Base-by-base conservation (phyloP, 2,888 invertebrate species). In the Caenorhabditis wallacei region DNA sequence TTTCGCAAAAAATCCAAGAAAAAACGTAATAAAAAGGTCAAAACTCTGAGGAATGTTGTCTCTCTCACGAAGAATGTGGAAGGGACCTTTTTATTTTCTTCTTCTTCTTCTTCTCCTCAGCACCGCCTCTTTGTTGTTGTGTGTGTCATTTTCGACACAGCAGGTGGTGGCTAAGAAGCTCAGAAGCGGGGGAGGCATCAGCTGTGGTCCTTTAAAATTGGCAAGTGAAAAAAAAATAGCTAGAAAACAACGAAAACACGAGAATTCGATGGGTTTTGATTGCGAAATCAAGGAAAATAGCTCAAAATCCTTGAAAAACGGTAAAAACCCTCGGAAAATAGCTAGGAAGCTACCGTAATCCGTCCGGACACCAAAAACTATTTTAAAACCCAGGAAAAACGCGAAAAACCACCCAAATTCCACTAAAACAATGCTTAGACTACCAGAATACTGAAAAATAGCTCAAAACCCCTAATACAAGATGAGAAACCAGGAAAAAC, bases 71-170 rank as follows among this genome's bases (percentile, higher is more conserved):
- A 54, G 40, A 13, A 20, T 40, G 40, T 40, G 40, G 11, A 11
- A 13, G 54, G 54, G 54, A 26, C 54, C 54, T 13, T 35, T 10
- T 35, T 59, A 46, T n/a, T 69, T 51, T 24, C 22, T 48, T 59
- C 57, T 59, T 71, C 57, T 48, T 59, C 48, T 57, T 59, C 20
- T 46, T 24, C 16, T 56, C 56, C 10, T 51, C 26, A 54, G 56
- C 61, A 53, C 72, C 72, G 72, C 72, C 72, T 63, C 63, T 54
- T 53, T 61, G 11, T 40, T 46, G 8, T 40, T 40, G 4, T 30
- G 4, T 30, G 4, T 30, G 4, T 30, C 30, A 5, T 30, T 30
- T 8, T 30, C 40, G 11, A 40, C 79, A 72, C 72, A 74, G 74
- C 64, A 74, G 74, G 74, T 64, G 40, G 40, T 40, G 40, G 10